phyloP scores from a whole-genome alignment of 2,797 vertebrate genomes.

The Limnodromus scolopaceus region DNA sequence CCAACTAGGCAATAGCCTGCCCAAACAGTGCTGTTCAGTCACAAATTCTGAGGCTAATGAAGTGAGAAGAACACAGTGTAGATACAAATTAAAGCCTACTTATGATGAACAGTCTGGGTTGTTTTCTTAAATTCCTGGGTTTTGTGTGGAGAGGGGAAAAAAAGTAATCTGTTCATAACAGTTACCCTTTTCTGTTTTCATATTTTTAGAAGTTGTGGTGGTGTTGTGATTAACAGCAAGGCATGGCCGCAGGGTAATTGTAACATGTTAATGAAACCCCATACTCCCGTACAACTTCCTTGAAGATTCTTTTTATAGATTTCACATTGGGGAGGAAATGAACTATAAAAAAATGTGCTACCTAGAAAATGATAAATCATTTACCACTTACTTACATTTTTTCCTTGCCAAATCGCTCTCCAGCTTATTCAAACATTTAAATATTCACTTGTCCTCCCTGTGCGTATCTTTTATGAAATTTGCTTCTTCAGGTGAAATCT shows the following conservation, averaged over 20 bases:
- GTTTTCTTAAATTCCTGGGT: conserved; percentile 36
- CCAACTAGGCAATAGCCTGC: conserved; percentile 70
- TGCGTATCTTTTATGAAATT: conserved; percentile 26
- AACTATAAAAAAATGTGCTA: conserved; percentile 62
- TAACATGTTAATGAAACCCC: conserved; percentile 65
- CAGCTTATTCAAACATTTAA: conserved; percentile 36
- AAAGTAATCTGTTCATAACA: conserved; percentile 63
- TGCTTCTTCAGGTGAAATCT: conserved; percentile 36
- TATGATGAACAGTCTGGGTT: conserved; percentile 37
- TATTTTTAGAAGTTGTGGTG: conserved; percentile 66
- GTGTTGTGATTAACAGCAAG: conserved; percentile 71
- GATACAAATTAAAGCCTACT: conserved; percentile 77
- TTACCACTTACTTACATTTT: conserved; percentile 23
- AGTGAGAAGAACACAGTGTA: conserved; percentile 71
- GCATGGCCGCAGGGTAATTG: conserved; percentile 53
- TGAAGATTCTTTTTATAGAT: conserved; percentile 72
- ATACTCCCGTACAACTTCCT: conserved; percentile 52
- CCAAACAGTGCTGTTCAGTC: conserved; percentile 63
- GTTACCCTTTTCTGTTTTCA: conserved; percentile 42
- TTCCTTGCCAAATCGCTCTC: not conserved
- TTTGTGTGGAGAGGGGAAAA: conserved; percentile 36
- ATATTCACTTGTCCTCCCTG: conserved; percentile 31
- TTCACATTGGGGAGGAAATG: conserved; percentile 66
- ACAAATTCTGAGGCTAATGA: conserved; percentile 75
- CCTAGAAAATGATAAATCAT: conserved; percentile 66